Evolutionary conservation across 2,888 invertebrate species (phyloP), one percentile per base, ranked within the genome.

Genomic region (Plebejus argus): DNA sequence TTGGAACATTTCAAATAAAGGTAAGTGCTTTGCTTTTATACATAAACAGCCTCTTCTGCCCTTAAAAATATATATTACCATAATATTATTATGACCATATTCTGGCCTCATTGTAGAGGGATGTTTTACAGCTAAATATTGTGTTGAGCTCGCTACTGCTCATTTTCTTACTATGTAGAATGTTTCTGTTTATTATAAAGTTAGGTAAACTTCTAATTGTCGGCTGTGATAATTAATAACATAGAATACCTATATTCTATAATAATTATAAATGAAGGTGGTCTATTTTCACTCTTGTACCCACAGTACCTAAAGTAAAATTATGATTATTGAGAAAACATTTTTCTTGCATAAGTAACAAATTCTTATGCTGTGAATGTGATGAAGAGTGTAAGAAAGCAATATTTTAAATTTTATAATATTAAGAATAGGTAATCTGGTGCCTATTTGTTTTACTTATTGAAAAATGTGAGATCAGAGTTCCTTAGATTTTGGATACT

Each of bases 11-110:
- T 28, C 74, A 49, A 28, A 8, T 74, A 18, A 74, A 74, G 74
- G 74, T 74, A 33, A 49, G 74, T 53, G 72, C 49, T 74, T 49
- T 72, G 71, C 49, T 72, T 74, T 74, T 74, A 53, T 15, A 0
- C 53, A 12, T 39, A n/a, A n/a, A 20, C 71, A 39, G n/a, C 71
- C 35, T 39, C 39, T 71, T 39, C 20, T 10, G 39, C n/a, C 8
- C 35, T 20, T 39, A 39, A 20, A 35, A 18, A 71, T 70, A 23
- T 61, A 10, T 70, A 20, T 6, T 18, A 35, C 33, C 35, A 18
- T 10, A 7, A 76, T 35, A 58, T 4, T 39, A 61, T 39, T 66
- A 33, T 15, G 6, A 28, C 28, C 5, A 15, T 66, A 12, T 12
- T 66, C 15, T 33, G 28, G 28, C 18, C 28, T 66, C 1, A 4